These are phyloP conservation scores for Corynorhinus townsendii DNA, from an alignment of 2,113 vertebrate species.

Conservation along the genomic window DNA sequence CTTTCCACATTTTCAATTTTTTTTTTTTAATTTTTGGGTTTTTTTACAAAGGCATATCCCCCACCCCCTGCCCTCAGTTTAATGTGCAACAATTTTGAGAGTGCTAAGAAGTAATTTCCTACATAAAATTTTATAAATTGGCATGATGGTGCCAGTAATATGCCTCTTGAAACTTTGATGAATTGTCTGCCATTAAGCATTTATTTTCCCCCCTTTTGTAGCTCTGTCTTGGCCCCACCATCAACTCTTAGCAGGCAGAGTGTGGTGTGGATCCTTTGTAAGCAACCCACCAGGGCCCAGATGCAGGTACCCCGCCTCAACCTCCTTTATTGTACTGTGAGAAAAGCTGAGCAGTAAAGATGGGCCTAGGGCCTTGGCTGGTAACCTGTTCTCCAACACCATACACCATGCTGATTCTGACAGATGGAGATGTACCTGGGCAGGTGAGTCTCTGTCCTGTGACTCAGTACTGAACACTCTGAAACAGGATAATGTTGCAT, in stretches of 20 bases:
- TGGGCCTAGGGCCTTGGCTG: rapidly evolving
- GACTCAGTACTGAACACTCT: rapidly evolving
- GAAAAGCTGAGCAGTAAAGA: rapidly evolving
- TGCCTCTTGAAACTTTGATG: rapidly evolving
- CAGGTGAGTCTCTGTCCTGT: not conserved
- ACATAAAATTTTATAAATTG: rapidly evolving
- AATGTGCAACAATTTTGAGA: not conserved
- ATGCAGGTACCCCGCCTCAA: rapidly evolving
- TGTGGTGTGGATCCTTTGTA: rapidly evolving
- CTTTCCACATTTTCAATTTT: not conserved
- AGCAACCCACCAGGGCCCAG: rapidly evolving
- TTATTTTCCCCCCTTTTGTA: rapidly evolving
- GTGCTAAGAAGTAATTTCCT: not conserved
- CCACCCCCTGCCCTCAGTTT: not conserved
- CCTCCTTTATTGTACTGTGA: rapidly evolving
- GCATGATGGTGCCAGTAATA: rapidly evolving
- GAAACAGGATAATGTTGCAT: rapidly evolving
- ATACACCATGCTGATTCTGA: rapidly evolving
- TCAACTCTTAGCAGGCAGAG: not conserved
- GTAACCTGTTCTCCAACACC: too few relatives aligned
- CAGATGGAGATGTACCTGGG: rapidly evolving
- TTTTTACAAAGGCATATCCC: not conserved
- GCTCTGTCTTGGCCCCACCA: rapidly evolving
- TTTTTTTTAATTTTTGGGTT: not conserved
- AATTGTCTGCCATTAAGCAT: rapidly evolving